phyloP scores from a whole-genome alignment of 2,888 invertebrate genomes.

The Pantelozetes paolii region DNA sequence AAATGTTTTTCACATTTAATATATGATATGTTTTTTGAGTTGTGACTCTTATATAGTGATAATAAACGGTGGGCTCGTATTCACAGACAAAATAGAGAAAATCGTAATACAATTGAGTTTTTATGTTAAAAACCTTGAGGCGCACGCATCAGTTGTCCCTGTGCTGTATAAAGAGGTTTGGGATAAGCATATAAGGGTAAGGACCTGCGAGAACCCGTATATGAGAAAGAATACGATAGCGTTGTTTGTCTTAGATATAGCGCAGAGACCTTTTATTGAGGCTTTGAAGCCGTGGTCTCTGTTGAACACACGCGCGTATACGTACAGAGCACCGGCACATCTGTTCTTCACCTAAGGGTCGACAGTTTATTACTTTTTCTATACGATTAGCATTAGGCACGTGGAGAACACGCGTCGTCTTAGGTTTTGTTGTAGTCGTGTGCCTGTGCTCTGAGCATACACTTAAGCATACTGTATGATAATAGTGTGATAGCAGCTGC shows the following conservation, averaged over 20 bases:
- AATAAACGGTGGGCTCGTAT: conserved; percentile 20
- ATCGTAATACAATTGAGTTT: conserved; percentile 34
- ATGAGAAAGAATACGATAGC: conserved; percentile 30
- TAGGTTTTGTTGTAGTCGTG: conserved; percentile 6
- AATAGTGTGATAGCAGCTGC: conserved; percentile 26
- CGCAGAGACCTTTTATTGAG: conserved; percentile 15
- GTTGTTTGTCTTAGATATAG: conserved; percentile 37
- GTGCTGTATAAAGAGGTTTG: not conserved
- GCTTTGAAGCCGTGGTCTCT: conserved; percentile 12
- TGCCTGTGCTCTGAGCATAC: conserved; percentile 2
- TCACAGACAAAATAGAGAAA: not conserved
- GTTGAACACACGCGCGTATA: not conserved
- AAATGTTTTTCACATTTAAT: conserved; percentile 5
- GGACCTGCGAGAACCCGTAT: conserved; percentile 15
- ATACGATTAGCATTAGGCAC: conserved; percentile 14
- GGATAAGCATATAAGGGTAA: conserved; percentile 18
- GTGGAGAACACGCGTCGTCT: conserved; percentile 37
- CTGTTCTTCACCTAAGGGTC: conserved; percentile 26
- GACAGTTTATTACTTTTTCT: conserved; percentile 32
- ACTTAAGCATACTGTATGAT: conserved; percentile 15
- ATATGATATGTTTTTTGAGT: conserved; percentile 3
- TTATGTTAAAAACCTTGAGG: conserved; percentile 33
- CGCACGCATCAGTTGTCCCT: conserved; percentile 30
- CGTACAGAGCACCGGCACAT: not conserved
- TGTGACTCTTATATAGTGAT: conserved; percentile 12